Conservation (phyloP, 2,113 vertebrate species). For the Crotalus viridis region DNA sequence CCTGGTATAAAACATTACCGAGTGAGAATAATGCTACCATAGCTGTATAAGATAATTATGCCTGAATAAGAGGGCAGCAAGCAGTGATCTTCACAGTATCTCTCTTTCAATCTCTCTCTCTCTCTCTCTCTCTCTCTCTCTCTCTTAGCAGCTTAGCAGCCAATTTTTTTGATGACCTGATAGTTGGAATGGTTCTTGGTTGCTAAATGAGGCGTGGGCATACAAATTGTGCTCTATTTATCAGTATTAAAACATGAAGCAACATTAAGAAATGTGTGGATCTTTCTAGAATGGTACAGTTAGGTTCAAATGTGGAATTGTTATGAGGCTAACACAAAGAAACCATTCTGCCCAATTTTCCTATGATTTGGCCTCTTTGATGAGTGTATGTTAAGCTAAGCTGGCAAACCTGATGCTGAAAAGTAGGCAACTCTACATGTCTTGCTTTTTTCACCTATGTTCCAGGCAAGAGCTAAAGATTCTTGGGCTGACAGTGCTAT, state of each 20-base stretch:
- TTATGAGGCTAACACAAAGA: too few relatives aligned
- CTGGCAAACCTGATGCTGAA: background rate
- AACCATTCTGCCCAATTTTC: background rate
- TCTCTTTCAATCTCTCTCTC: too few relatives aligned
- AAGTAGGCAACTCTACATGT: background rate
- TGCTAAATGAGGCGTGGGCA: background rate
- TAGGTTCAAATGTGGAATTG: background rate
- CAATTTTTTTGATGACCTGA: background rate
- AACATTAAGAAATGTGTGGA: background rate
- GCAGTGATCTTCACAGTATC: too few relatives aligned
- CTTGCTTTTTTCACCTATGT: conserved; percentile 22
- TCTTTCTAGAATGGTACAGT: background rate
- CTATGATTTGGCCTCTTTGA: background rate
- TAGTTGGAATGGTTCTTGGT: background rate
- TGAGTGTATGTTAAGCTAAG: background rate
- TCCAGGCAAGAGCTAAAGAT: conserved; percentile 76
- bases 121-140: too few relatives aligned
- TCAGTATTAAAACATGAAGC: background rate
- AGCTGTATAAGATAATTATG: too few relatives aligned
- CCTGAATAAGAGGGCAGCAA: too few relatives aligned
- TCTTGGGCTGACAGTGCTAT: conserved; percentile 77
- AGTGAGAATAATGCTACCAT: too few relatives aligned
- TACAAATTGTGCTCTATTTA: background rate
- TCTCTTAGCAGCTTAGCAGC: background rate
- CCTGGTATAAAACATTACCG: background rate